These are phyloP conservation scores for Podocnemis expansa DNA, from an alignment of 2,113 vertebrate genomes.

Conservation along the genomic window DNA sequence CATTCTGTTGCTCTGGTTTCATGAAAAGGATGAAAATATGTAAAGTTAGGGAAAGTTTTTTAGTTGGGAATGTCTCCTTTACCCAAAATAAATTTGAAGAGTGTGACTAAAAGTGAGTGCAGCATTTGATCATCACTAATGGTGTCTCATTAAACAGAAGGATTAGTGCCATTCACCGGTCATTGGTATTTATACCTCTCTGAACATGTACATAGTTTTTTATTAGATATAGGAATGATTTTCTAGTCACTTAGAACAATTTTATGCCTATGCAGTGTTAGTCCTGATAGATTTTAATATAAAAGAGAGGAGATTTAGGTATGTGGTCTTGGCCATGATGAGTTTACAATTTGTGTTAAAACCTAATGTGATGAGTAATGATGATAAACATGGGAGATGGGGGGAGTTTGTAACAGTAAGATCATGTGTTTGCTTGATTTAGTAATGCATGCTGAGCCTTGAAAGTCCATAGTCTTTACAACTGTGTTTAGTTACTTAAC, in stretches of 20 bases:
- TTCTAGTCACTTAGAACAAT: neutral
- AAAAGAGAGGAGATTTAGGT: neutral
- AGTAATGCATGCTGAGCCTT: neutral
- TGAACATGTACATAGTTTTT: neutral
- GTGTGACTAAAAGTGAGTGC: neutral
- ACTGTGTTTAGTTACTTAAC: neutral
- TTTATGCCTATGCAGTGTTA: neutral
- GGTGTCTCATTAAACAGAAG: neutral
- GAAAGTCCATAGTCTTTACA: neutral
- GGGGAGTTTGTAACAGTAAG: neutral
- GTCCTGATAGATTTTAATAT: neutral
- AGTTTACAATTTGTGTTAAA: neutral
- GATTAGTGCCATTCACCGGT: neutral
- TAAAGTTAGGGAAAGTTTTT: neutral
- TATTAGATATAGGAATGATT: neutral
- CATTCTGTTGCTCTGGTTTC: neutral
- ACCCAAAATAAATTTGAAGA: neutral
- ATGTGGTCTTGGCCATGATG: neutral
- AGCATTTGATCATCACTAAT: neutral
- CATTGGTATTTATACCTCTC: neutral
- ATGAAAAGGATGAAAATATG: neutral
- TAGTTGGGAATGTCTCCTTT: neutral
- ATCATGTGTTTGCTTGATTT: neutral
- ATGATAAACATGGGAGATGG: neutral
- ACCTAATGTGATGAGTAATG: neutral